Evolutionary conservation across 2,797 vertebrate species (phyloP), one percentile per base, ranked within the genome.

Genomic region (Takifugu rubripes): DNA sequence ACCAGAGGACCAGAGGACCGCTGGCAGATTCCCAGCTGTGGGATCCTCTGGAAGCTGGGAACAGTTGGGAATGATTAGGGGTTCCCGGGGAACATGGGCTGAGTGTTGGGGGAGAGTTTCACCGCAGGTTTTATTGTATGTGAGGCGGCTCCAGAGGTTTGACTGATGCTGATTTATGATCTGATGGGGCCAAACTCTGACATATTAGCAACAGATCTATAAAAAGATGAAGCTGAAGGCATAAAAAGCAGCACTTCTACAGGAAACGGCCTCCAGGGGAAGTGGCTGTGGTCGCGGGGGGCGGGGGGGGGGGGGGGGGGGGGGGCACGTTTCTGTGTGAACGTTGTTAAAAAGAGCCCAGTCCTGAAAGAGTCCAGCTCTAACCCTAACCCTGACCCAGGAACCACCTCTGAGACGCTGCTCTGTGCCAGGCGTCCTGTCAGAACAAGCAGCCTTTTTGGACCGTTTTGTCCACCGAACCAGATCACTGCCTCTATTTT

Each of bases 51-150:
- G 31, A 33, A 10, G n/a, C 45, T 56, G 78, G 68, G 73, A 70
- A 54, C 60, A 50, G 25, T 51, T 45, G 49, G 56, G 63, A 69
- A 56, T 53, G 40, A 51, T 50, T 58, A 54, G 45, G 44, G 29
- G 52, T 52, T 59, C 52, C 36, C 33, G 66, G 49, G 68, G 44
- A 67, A 66, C 64, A 61, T 42, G 57, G 68, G 66, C 51, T 59
- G 68, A 79, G 78, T 64, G 45, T 6, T 66, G 46, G 52, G 55
- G 52, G 66, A 64, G 5, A 42, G 42, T 52, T 65, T 65, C 48
- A 59, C 25, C 29, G 6, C 25, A 59, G 29, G 62, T 65, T 78
- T 77, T 61, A 67, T 61, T 62, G 49, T 33, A 29, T 31, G 29
- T 33, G 7, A 33, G 31, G 31, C 27, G 5, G 27, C 31, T 33